Base-by-base conservation (phyloP, 2,113 vertebrate species). In the Tachysurus vachellii region DNA sequence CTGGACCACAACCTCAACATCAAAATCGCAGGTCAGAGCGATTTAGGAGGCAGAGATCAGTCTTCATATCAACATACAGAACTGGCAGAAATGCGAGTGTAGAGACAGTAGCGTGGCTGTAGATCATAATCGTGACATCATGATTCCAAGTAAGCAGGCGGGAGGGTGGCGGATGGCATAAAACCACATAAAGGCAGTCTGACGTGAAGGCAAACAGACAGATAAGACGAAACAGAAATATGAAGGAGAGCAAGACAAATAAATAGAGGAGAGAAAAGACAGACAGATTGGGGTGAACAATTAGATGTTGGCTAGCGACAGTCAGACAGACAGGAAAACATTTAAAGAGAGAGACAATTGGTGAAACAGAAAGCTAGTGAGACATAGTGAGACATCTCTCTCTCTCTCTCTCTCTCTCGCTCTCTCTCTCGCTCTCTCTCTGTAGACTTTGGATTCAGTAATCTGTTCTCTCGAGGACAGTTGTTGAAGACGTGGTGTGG, bases 401-500 rank as follows among this genome's bases (percentile, higher is more conserved):
- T 59, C 16, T 81, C 17, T 47, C 3, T 82, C 11, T 70, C 1
- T 83, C 26, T 68, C 4, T 68, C 9, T 83, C 61, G 28, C 61
- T 83, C 47, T 81, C n/a, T 81, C n/a, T 86, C 57, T 80, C 36
- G 79, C 11, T 70, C 17, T 79, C 31, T 21, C 5, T 62, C 87
- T 95, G 47, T 88, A 96, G 98, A 99, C 93, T 99, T 99, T 93
- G 98, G 98, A 87, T 99, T 99, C 95, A 99, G 98, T 92, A 99
- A 99, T 92, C 94, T 97, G 92, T 99, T 99, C 93, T 97, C 97
- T 4, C 96, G 97, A 26, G 98, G 98, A 3, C 98, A 99, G 93
- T 93, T 99, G 88, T 93, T 99, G 85, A 99, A 99, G 95, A 99
- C 98, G 0, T 99, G 98, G 98, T 99, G 98, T 79, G 98, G 98